Evolutionary conservation across 2,797 vertebrate species (phyloP).

Genomic region (Nasua narica): DNA sequence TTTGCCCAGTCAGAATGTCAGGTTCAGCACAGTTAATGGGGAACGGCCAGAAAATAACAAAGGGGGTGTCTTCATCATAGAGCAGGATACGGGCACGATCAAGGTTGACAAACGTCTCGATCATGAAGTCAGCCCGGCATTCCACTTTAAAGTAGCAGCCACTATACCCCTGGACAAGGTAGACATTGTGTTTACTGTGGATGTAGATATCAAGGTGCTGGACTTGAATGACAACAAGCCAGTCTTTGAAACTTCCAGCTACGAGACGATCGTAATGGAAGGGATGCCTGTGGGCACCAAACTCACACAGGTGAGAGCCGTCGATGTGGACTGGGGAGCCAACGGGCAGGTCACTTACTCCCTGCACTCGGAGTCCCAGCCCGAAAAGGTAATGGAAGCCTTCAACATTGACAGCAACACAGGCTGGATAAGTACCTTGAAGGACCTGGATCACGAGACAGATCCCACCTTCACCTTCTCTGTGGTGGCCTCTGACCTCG

Average conservation of each 20-base stretch:
- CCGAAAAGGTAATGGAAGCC: slow-evolving; percentile 82
- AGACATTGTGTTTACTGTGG: slow-evolving; percentile 90
- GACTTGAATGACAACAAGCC: slow-evolving; percentile 98
- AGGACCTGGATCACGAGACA: slow-evolving; percentile 94
- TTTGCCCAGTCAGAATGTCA: slow-evolving; percentile 81
- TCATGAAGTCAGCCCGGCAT: slow-evolving; percentile 87
- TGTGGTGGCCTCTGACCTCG: slow-evolving; percentile 94
- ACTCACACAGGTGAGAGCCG: slow-evolving; percentile 92
- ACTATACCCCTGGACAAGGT: slow-evolving; percentile 89
- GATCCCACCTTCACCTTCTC: slow-evolving; percentile 91
- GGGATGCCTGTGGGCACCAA: slow-evolving; percentile 92
- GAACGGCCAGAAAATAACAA: slow-evolving; percentile 92
- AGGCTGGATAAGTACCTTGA: slow-evolving; percentile 95
- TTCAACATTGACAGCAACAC: slow-evolving; percentile 95
- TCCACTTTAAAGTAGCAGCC: slow-evolving; percentile 93
- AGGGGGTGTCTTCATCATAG: slow-evolving; percentile 91
- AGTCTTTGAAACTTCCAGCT: slow-evolving; percentile 90
- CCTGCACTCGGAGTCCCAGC: slow-evolving; percentile 85
- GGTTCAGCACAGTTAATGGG: slow-evolving; percentile 91
- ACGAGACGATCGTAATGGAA: slow-evolving; percentile 93
- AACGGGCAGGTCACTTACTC: slow-evolving; percentile 96
- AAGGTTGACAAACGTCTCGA: slow-evolving; percentile 95
- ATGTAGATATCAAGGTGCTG: slow-evolving; percentile 93
- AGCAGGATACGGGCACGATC: slow-evolving; percentile 91
- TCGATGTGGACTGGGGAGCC: slow-evolving; percentile 91